Evolutionary conservation across 2,888 invertebrate genomes (phyloP).

Genomic region (Drosophila mimetica): DNA sequence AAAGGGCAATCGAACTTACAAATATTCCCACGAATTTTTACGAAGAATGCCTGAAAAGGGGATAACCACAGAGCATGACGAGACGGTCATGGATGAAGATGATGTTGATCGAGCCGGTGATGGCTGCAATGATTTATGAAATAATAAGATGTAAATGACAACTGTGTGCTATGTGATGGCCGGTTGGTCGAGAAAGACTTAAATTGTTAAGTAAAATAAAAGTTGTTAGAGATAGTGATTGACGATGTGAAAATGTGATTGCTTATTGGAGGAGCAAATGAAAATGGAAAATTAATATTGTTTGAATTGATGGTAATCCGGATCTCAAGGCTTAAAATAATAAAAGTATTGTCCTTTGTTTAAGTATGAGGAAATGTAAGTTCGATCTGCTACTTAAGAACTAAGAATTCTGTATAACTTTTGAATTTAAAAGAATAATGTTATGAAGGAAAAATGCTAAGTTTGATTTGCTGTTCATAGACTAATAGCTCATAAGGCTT

Average conservation of each 20-base stretch:
- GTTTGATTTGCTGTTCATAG: too few species aligned
- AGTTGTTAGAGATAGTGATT: not conserved
- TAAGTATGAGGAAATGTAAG: not conserved
- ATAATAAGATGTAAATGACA: not conserved
- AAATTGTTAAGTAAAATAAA: not conserved
- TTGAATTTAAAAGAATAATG: not conserved
- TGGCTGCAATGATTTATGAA: not conserved
- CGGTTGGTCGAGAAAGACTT: slow-evolving; percentile 3
- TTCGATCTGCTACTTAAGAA: not conserved
- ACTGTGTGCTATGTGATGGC: slow-evolving; percentile 6
- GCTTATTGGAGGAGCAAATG: not conserved
- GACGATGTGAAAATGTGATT: not conserved
- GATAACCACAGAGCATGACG: not conserved
- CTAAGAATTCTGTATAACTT: not conserved
- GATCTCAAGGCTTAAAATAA: slow-evolving; percentile 1
- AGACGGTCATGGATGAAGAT: not conserved
- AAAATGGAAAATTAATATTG: not conserved
- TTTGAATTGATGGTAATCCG: not conserved
- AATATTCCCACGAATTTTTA: slow-evolving; percentile 6
- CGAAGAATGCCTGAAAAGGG: slow-evolving; percentile 2
- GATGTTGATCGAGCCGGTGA: slow-evolving; percentile 3
- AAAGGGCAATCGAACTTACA: too few species aligned
- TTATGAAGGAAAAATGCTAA: too few species aligned
- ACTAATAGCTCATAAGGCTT: too few species aligned
- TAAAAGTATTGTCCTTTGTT: not conserved